These are phyloP conservation scores for Coregonus ussuriensis DNA, from an alignment of 2,797 vertebrate species.

Conservation along the genomic window DNA sequence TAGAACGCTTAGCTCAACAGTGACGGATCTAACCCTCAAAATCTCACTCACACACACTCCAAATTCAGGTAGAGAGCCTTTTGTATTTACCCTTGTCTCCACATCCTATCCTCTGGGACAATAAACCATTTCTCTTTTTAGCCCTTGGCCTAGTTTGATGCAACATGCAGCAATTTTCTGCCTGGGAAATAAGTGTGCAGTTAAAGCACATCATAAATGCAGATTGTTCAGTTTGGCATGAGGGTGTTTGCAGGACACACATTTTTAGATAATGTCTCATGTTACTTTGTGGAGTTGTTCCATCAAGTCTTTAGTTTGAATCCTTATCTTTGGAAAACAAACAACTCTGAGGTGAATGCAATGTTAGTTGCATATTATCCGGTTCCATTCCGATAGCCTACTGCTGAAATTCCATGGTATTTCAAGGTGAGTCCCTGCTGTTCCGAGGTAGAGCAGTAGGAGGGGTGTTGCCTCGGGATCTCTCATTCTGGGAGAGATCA, in stretches of 20 bases:
- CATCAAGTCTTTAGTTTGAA: background rate
- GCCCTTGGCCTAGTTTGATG: background rate
- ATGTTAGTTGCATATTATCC: background rate
- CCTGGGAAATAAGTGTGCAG: background rate
- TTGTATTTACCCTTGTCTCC: background rate
- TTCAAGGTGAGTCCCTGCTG: background rate
- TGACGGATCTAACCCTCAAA: background rate
- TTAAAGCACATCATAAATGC: background rate
- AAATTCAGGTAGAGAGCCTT: background rate
- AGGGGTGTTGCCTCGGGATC: background rate
- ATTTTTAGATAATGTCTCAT: background rate
- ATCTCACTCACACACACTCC: background rate
- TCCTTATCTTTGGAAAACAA: background rate
- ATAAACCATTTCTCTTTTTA: background rate
- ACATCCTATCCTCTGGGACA: background rate
- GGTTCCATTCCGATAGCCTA: background rate
- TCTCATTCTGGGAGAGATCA: background rate
- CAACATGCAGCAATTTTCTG: background rate
- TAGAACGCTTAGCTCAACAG: constrained; percentile 2
- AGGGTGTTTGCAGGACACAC: background rate
- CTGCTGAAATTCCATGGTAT: too few relatives aligned
- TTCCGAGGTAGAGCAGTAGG: background rate
- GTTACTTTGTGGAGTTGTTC: too few relatives aligned
- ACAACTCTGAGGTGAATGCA: background rate
- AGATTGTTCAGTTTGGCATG: background rate